Evolutionary conservation across 2,888 invertebrate species (phyloP), one percentile per base, ranked within the genome.

Genomic region (Dicyrtomina minuta): DNA sequence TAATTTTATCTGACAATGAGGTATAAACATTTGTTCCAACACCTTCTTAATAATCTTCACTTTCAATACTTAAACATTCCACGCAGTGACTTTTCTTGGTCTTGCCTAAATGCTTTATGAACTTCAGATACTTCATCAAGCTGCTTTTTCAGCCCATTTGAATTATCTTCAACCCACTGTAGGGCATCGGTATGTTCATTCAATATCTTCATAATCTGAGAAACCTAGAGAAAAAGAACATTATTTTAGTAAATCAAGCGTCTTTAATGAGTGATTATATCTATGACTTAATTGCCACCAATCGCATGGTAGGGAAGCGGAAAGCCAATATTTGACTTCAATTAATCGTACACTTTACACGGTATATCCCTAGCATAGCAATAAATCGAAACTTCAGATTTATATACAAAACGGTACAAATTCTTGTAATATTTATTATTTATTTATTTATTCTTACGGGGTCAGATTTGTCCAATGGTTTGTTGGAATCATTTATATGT

Each of bases 181-280:
- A 97, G 85, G 0, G 95, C 94, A 58, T 93, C 94, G 90, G 96
- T 96, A 81, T 97, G 97, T 0, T 96, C 94, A 83, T 96, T 96
- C 3, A 97, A 84, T 74, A 97, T 96, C 76, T 92, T 91, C 0
- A 93, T 91, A 76, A 97, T 92, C 84, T 96, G 95, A 10, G 91
- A 90, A 59, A 96, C 90, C 90, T 91, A 84, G 49, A 85, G 86
- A 72, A 66, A 78, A 79, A 77, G n/a, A n/a, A n/a, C n/a, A n/a
- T n/a, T n/a, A n/a, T n/a, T n/a, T n/a, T n/a, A n/a, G n/a, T n/a
- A n/a, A n/a, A n/a, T 60, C 66, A 69, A 67, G n/a, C n/a, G n/a
- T n/a, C n/a, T n/a, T n/a, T n/a, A n/a, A n/a, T n/a, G n/a, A n/a
- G n/a, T n/a, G n/a, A n/a, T n/a, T n/a, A n/a, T n/a, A n/a, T n/a